Conservation (phyloP, 2,888 invertebrate genomes). For the Steinernema hermaphroditum region DNA sequence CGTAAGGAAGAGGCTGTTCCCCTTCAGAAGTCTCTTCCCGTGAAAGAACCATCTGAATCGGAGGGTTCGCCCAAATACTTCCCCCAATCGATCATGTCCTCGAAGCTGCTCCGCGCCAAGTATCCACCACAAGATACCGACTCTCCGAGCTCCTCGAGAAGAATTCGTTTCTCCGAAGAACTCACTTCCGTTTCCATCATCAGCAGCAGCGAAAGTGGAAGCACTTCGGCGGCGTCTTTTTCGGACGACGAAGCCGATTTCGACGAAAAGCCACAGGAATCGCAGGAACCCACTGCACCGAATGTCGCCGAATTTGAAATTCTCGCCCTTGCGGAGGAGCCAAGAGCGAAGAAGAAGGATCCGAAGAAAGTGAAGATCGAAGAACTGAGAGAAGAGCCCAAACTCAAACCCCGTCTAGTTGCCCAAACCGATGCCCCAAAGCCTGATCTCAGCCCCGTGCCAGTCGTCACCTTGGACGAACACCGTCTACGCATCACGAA, state of each 20-base stretch:
- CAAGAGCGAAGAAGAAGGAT: neutral
- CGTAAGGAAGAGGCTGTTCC: neutral
- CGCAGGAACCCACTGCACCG: neutral
- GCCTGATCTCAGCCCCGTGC: neutral
- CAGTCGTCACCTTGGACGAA: constrained; percentile 6
- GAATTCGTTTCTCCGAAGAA: constrained; percentile 12
- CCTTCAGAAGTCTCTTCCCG: neutral
- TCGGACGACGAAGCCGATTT: neutral
- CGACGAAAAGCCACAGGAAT: neutral
- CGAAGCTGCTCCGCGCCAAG: neutral
- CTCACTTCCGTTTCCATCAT: constrained; percentile 2
- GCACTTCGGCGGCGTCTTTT: neutral
- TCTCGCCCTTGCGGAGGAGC: neutral
- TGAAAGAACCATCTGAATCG: too few relatives aligned
- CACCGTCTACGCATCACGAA: constrained; percentile 18
- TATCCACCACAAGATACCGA: neutral
- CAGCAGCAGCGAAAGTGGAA: neutral
- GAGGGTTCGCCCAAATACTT: neutral
- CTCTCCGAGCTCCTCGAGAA: neutral
- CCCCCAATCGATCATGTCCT: constrained; percentile 12
- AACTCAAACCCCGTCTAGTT: neutral
- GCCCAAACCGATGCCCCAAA: neutral
- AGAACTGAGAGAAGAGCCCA: neutral
- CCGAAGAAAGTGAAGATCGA: neutral
- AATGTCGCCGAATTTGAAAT: neutral